These are phyloP conservation scores for Butastur rufipennis DNA, from an alignment of 2,113 vertebrate species.

Conservation along the genomic window DNA sequence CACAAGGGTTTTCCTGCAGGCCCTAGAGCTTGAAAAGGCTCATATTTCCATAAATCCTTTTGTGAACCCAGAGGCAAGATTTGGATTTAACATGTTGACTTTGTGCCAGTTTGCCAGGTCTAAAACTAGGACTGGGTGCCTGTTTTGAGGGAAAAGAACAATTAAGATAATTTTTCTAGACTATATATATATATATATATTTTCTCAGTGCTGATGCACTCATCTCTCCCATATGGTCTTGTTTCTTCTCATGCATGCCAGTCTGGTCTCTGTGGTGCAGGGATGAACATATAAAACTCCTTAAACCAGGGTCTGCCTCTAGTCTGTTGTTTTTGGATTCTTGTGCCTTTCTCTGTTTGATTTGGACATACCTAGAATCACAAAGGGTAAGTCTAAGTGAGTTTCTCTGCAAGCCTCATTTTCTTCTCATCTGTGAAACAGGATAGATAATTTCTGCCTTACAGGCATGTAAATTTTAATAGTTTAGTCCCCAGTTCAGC, in stretches of 20 bases:
- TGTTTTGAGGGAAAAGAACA: not conserved
- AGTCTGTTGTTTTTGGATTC: not conserved
- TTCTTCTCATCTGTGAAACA: not conserved
- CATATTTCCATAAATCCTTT: not conserved
- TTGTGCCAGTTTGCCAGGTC: not conserved
- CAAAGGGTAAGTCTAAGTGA: not conserved
- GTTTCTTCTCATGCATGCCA: not conserved
- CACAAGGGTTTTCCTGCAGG: not conserved
- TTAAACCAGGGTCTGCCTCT: not conserved
- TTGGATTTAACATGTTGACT: not conserved
- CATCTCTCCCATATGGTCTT: not conserved
- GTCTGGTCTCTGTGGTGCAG: not conserved
- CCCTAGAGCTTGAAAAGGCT: not conserved
- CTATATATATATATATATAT: accelerated
- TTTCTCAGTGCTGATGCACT: not conserved
- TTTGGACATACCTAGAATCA: not conserved
- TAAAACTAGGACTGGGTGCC: not conserved
- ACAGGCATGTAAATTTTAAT: not conserved
- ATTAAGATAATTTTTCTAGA: not conserved
- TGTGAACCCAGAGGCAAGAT: not conserved
- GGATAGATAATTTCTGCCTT: not conserved
- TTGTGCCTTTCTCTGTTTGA: not conserved
- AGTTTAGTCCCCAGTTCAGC: not conserved
- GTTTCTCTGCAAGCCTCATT: not conserved
- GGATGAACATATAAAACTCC: not conserved